phyloP scores from a whole-genome alignment of 2,888 invertebrate genomes.

The Ectemnius cavifrons region DNA sequence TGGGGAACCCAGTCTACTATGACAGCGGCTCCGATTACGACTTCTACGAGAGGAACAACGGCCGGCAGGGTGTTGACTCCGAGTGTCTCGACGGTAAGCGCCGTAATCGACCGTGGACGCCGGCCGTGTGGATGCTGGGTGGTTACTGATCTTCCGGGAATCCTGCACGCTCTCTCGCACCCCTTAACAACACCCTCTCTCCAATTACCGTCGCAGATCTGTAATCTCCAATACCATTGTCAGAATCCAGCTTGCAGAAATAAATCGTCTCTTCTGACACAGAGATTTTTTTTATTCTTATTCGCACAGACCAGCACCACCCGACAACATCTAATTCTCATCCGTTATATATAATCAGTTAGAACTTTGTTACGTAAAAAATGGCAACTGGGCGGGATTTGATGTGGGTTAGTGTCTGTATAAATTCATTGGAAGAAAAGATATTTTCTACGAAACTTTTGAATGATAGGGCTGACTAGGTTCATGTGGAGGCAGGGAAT shows the following conservation, averaged over 20 bases:
- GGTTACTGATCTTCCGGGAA: constrained; percentile 14
- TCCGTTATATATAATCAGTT: background rate
- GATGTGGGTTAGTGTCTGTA: background rate
- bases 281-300: constrained; percentile 24
- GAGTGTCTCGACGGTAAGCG: constrained; percentile 91
- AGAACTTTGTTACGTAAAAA: background rate
- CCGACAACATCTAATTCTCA: background rate
- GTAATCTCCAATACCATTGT: constrained; percentile 32
- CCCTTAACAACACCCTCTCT: background rate
- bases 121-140: constrained; percentile 27
- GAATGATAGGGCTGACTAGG: no score
- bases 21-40: constrained; percentile 91
- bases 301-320: constrained; percentile 1
- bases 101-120: constrained; percentile 40
- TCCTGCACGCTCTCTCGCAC: background rate
- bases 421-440: background rate
- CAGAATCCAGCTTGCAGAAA: constrained; percentile 33
- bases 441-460: background rate
- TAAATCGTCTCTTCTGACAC: constrained; percentile 38
- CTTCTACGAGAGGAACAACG: constrained; percentile 89
- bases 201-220: constrained; percentile 36
- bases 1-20: constrained; percentile 91
- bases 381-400: background rate
- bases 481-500: background rate
- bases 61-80: constrained; percentile 84